Base-by-base conservation (phyloP, 2,113 vertebrate genomes). In the Falco punctatus region DNA sequence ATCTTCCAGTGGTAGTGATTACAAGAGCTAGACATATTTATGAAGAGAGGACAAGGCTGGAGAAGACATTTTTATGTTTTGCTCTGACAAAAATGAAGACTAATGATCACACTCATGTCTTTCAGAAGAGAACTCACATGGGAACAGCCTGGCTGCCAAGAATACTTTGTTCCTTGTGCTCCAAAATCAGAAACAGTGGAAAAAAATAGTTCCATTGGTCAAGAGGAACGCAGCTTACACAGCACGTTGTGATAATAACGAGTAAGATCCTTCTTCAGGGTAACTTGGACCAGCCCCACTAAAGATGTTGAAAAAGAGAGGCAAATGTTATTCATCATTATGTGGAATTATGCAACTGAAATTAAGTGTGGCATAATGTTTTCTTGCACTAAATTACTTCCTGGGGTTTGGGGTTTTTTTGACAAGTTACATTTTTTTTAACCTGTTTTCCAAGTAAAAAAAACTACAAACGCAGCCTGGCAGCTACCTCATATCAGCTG, bases 81-180 rank as follows among this genome's bases (percentile, higher is more conserved):
- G 33, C 22, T 88, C 54, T 79, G 35, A 64, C 82, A 61, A 75
- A 86, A 67, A 82, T 20, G 7, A 86, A 49, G 0, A 79, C 52
- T 88, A 81, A 91, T 79, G 49, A 94, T 91, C 35, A 54, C 40
- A 90, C 8, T 51, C 35, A 62, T 85, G 30, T 89, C 69, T 94
- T 80, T 89, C 70, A 69, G 81, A 91, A 94, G 30, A 46, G 13
- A 95, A 75, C 80, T 82, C 58, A 61, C 70, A 88, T 0, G 0
- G 35, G 40, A 91, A 90, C 49, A 58, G 46, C n/a, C 73, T 51
- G 51, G 62, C 49, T 95, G 73, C 65, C 70, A 91, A 81, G 54
- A 89, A 80, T 92, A 89, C 42, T 87, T 92, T 87, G 61, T n/a
- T 94, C 38, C 52, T 62, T 77, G 22, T 35, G 35, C 62, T 95